A percentile compares a stretch with the other conserved stretches of the same genome.
Conservation (phyloP, 2,113 vertebrate species). For the Recurvirostra avosetta region DNA sequence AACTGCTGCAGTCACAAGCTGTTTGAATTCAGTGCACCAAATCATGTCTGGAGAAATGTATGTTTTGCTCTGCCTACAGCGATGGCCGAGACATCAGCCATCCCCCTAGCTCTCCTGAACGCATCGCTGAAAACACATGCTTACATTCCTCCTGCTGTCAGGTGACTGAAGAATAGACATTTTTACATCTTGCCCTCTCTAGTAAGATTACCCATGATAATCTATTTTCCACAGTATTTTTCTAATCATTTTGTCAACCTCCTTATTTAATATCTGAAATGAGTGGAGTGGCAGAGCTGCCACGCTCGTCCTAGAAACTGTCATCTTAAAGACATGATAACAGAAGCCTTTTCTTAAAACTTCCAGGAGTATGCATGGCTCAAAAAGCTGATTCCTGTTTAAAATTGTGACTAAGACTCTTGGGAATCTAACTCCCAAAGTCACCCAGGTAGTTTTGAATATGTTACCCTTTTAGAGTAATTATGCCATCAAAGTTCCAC, state of each 20-base stretch:
- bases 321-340: not conserved
- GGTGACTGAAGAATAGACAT: not conserved
- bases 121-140: not conserved
- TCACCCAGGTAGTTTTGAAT: conserved; percentile 53
- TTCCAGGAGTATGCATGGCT: not conserved
- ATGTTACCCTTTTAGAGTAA: conserved; percentile 53
- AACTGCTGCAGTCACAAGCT: not conserved
- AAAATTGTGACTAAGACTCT: conserved; percentile 49
- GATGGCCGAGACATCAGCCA: not conserved
- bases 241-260: not conserved
- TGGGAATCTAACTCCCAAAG: conserved; percentile 49
- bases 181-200: not conserved
- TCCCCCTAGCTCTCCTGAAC: not conserved
- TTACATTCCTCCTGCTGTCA: not conserved
- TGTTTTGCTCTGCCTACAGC: not conserved
- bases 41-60: not conserved
- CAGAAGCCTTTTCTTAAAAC: not conserved
- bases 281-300: not conserved
- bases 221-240: not conserved
- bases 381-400: conserved; percentile 16
- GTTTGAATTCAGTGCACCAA: not conserved
- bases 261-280: not conserved
- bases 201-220: not conserved
- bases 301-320: not conserved
- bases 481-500: conserved; percentile 51